Percentiles rank a stretch among this genome's conserved stretches.
These are phyloP conservation scores for Scylla paramamosain DNA, from an alignment of 1,140 invertebrate species.

Conservation along the genomic window DNA sequence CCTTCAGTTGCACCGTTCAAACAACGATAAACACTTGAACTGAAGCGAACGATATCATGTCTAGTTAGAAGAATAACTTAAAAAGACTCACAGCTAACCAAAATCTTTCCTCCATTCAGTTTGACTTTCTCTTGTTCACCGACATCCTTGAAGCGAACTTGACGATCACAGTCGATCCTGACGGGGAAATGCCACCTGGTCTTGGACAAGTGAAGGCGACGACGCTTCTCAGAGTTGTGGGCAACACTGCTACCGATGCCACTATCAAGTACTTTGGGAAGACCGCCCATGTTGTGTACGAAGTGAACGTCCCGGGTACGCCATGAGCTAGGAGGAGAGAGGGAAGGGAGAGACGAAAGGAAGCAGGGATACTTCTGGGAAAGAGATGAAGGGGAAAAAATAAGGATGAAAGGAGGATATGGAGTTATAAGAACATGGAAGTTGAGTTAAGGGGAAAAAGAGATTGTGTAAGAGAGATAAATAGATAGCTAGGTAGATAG, in stretches of 20 bases:
- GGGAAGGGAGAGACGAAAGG: background rate
- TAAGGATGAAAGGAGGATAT: background rate
- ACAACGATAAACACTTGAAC: too few relatives aligned
- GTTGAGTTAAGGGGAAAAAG: background rate
- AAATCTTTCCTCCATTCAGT: slow-evolving; percentile 13
- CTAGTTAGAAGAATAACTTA: too few relatives aligned
- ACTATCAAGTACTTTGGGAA: slow-evolving; percentile 65
- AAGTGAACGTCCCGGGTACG: slow-evolving; percentile 67
- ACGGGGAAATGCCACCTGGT: slow-evolving; percentile 61
- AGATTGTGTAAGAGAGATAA: background rate
- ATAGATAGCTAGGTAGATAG: background rate
- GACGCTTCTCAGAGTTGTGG: slow-evolving; percentile 62
- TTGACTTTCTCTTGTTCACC: slow-evolving; percentile 74
- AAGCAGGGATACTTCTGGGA: too few relatives aligned
- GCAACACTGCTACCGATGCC: slow-evolving; percentile 26
- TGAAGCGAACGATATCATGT: too few relatives aligned
- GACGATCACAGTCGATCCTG: slow-evolving; percentile 68
- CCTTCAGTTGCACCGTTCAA: too few relatives aligned
- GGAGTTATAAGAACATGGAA: background rate
- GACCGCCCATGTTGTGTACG: slow-evolving; percentile 56
- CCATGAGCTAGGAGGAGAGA: background rate
- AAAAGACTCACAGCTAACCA: too few relatives aligned
- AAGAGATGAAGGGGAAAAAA: too few relatives aligned
- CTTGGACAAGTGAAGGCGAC: slow-evolving; percentile 71
- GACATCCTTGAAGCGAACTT: slow-evolving; percentile 74